phyloP scores from a whole-genome alignment of 2,888 invertebrate genomes.

The Chesias legatella region DNA sequence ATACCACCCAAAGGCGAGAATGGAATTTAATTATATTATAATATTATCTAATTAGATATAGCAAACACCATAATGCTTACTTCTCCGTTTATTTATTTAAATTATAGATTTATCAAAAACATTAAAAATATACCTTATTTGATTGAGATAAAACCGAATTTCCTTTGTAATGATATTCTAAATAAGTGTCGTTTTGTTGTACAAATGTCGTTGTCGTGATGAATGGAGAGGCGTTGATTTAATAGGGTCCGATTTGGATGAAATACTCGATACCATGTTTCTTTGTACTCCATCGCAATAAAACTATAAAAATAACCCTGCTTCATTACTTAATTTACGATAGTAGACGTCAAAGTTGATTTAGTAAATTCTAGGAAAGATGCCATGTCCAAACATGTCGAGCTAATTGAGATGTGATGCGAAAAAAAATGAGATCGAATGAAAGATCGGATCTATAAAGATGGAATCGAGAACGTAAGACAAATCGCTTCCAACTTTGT shows the following conservation, averaged over 20 bases:
- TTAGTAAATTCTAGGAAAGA: conserved; percentile 33
- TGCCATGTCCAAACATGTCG: conserved; percentile 23
- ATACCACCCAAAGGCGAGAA: conserved; percentile 70
- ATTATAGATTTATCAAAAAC: conserved; percentile 27
- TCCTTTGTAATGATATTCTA: conserved; percentile 34
- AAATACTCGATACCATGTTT: conserved; percentile 53
- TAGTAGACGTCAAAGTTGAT: conserved; percentile 24
- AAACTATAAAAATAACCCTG: conserved; percentile 55
- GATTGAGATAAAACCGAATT: conserved; percentile 38
- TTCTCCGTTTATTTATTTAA: conserved; percentile 54
- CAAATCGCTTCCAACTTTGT: conserved; percentile 71
- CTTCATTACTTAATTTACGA: conserved; percentile 28
- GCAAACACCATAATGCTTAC: conserved; percentile 64
- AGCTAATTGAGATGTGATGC: conserved; percentile 58
- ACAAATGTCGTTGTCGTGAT: conserved; percentile 62
- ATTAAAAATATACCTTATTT: conserved; percentile 24
- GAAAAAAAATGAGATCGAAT: conserved; percentile 60
- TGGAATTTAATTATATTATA: conserved; percentile 56
- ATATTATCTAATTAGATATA: conserved; percentile 72
- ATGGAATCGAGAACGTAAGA: conserved; percentile 67
- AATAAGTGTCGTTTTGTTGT: conserved; percentile 27
- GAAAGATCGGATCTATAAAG: conserved; percentile 64
- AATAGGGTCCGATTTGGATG: conserved; percentile 62
- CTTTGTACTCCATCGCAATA: conserved; percentile 53
- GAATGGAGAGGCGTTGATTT: conserved; percentile 67